Evolutionary conservation across 2,113 vertebrate genomes (phyloP).

Genomic region (Petrocephalus microphthalmus): DNA sequence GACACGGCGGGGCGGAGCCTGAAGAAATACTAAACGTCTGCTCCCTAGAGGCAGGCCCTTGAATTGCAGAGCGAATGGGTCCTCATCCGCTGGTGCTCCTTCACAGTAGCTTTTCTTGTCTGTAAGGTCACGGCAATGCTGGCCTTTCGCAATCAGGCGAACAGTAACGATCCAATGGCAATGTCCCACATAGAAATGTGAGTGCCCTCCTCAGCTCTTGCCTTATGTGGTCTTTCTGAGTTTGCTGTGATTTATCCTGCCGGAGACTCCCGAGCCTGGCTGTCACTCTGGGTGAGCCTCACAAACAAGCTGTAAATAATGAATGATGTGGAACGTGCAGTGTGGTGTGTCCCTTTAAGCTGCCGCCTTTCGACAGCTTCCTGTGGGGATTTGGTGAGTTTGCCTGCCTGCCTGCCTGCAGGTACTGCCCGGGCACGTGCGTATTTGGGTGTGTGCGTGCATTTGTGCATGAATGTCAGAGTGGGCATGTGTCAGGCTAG

Average conservation of each 20-base stretch:
- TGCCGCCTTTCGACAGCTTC: not conserved
- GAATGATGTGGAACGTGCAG: not conserved
- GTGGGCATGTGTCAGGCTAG: not conserved
- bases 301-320: not conserved
- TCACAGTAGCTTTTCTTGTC: not conserved
- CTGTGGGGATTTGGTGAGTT: not conserved
- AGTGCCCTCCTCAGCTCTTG: not conserved
- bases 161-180: not conserved
- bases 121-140: not conserved
- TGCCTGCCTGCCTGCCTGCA: not conserved
- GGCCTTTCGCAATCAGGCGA: not conserved
- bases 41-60: not conserved
- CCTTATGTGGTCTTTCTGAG: not conserved
- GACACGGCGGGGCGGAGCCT: not conserved
- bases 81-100: not conserved
- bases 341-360: not conserved
- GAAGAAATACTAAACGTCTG: not conserved
- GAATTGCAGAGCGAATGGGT: not conserved
- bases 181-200: not conserved
- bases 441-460: constrained; percentile 1
- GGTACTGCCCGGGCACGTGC: not conserved
- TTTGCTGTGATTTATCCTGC: not conserved
- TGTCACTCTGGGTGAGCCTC: not conserved
- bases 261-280: not conserved
- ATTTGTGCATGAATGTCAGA: not conserved